Base-by-base conservation (phyloP, 2,888 invertebrate species). In the Taenaris catops region DNA sequence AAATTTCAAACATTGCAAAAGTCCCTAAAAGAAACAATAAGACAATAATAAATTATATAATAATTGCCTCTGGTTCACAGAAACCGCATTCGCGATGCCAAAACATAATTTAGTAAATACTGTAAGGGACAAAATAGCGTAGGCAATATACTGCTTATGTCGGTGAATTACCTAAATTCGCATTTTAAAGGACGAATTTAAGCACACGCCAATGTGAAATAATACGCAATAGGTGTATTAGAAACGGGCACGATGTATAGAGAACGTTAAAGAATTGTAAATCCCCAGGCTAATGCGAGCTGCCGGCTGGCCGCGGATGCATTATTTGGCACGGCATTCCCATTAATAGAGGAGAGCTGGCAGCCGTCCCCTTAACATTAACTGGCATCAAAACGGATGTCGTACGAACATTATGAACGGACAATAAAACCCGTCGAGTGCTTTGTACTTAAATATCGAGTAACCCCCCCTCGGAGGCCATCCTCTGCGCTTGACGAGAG, bases 331-430 rank as follows among this genome's bases (percentile, higher is more conserved):
- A 84, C 71, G 55, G 52, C 48, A 45, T 44, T 41, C 54, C 67
- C 69, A 80, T 81, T 81, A 78, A 65, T 68, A 63, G 60, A 61
- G 55, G n/a, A n/a, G 48, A 47, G 65, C 74, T 83, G 83, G 81
- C 81, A 80, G 60, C 63, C 52, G 51, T n/a, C 68, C 61, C 58
- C 61, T 58, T 54, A 58, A 70, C 79, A 75, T 78, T 79, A 78
- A 74, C 75, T 69, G 68, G 57, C 78, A 71, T 76, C 75, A 67
- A 69, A 75, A 68, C 80, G 76, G 80, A 80, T 73, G 80, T 78
- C 75, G 66, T 76, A 72, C 59, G 63, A 61, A 67, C 69, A 69
- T 78, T 79, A 80, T 74, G 74, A 78, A 78, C 67, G 61, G 57
- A 79, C 72, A 78, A 79, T 79, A 78, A 78, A 80, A 69, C 63